phyloP scores from a whole-genome alignment of 1,140 invertebrate genomes.

The Polyergus mexicanus region DNA sequence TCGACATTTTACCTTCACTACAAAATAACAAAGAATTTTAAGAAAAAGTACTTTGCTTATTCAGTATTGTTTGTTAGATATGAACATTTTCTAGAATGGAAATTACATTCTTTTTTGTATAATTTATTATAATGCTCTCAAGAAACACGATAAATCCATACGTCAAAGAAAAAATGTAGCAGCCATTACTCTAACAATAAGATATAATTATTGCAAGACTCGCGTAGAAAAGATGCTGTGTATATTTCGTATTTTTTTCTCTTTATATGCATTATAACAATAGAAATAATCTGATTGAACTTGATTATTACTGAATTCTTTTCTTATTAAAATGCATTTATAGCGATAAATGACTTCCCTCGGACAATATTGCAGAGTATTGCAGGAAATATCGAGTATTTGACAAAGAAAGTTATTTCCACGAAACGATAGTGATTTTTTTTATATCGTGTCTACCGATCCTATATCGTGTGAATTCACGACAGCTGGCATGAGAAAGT shows the following conservation, averaged over 20 bases:
- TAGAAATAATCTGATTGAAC: not conserved
- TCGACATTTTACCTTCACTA: not conserved
- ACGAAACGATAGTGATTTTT: conserved; percentile 4
- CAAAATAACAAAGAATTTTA: conserved; percentile 6
- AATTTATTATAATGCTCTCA: conserved; percentile 20
- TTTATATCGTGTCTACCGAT: not conserved
- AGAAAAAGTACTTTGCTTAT: not conserved
- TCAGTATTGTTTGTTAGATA: conserved; percentile 14
- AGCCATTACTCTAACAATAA: not conserved
- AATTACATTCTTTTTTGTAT: conserved; percentile 1
- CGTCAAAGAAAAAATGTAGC: conserved; percentile 5
- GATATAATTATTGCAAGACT: conserved; percentile 17
- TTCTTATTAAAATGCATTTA: not conserved
- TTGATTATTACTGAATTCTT: not conserved
- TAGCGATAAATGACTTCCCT: not conserved
- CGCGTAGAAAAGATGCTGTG: not conserved
- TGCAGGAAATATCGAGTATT: conserved; percentile 3
- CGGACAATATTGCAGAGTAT: not conserved
- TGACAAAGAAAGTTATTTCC: not conserved
- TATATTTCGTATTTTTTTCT: not conserved
- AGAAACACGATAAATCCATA: conserved; percentile 21
- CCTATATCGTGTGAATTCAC: not conserved
- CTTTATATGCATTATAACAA: conserved; percentile 2
- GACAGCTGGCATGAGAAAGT: not conserved
- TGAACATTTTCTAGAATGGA: not conserved